A percentile compares a stretch with the other conserved stretches of the same genome.
Evolutionary conservation across 92 coral and sea anemone species (phyloP).

Genomic region (Ricordea florida): DNA sequence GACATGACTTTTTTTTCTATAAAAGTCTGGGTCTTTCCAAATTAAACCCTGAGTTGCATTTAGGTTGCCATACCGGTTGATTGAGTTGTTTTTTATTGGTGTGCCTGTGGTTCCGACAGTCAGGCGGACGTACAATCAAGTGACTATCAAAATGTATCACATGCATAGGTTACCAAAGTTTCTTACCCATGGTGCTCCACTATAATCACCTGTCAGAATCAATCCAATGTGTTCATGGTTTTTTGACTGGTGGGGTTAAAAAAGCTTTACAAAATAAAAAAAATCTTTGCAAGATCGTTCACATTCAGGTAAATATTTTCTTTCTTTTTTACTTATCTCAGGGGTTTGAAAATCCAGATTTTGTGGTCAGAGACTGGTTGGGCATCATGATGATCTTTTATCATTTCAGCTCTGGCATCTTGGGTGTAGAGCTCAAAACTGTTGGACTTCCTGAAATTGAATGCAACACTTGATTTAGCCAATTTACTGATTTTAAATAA

Average conservation of each 20-base stretch:
- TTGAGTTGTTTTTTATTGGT: not conserved
- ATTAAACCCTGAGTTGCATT: not conserved
- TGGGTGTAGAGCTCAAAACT: slow-evolving; percentile 14
- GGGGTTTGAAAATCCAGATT: slow-evolving; percentile 13
- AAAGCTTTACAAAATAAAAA: not conserved
- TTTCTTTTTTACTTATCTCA: not conserved
- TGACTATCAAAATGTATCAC: too few species aligned
- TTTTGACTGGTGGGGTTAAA: too few species aligned
- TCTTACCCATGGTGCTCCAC: too few species aligned
- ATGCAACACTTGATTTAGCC: not conserved
- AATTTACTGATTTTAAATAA: not conserved
- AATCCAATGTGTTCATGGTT: too few species aligned
- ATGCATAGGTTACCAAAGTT: too few species aligned
- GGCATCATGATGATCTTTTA: slow-evolving; percentile 1
- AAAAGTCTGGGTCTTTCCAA: not conserved
- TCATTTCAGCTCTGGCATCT: too few species aligned
- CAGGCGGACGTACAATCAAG: not conserved
- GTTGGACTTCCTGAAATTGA: slow-evolving; percentile 16
- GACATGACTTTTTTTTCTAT: too few species aligned
- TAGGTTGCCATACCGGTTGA: slow-evolving; percentile 8
- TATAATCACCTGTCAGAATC: too few species aligned
- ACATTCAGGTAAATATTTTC: not conserved
- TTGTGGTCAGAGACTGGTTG: slow-evolving; percentile 14
- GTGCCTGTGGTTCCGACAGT: slow-evolving; percentile 5
- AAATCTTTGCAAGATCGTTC: not conserved